These are phyloP conservation scores for Heterodera carotae DNA, from an alignment of 1,140 invertebrate genomes.

Conservation along the genomic window DNA sequence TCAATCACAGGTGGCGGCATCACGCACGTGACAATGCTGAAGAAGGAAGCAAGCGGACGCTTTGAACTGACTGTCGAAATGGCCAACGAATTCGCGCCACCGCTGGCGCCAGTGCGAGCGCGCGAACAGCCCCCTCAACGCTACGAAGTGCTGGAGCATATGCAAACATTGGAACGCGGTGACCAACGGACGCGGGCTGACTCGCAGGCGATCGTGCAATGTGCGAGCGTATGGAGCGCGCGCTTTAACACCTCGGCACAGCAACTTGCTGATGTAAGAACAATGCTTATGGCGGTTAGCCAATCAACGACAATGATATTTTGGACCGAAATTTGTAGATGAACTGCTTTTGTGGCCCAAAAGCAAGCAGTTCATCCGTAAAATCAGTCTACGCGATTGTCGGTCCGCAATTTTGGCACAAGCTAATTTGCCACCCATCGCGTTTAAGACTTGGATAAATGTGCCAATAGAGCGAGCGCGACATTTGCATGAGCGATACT, in stretches of 20 bases:
- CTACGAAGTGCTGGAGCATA: conserved; percentile 48
- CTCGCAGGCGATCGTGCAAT: conserved; percentile 14
- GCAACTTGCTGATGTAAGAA: conserved; percentile 15
- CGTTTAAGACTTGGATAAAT: neutral
- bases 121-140: conserved; percentile 45
- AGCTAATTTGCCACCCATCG: neutral
- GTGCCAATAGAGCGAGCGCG: neutral
- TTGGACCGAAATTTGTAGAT: neutral
- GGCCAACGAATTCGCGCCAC: conserved; percentile 30
- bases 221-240: conserved; percentile 14
- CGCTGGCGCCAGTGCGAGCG: conserved; percentile 19
- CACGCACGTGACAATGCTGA: conserved; percentile 53
- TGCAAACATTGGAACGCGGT: conserved; percentile 43
- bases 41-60: conserved; percentile 41
- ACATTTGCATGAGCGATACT: neutral
- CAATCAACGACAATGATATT: neutral
- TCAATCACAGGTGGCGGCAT: conserved; percentile 43
- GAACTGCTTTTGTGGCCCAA: too few relatives aligned
- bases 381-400: too few relatives aligned
- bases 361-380: too few relatives aligned
- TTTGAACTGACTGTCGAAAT: conserved; percentile 51
- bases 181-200: conserved; percentile 7
- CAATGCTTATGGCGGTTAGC: too few relatives aligned
- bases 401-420: too few relatives aligned
- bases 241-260: conserved; percentile 12